Percentiles rank a stretch among this genome's conserved stretches.
These are phyloP conservation scores for Aepyceros melampus DNA, from an alignment of 2,113 vertebrate genomes.

Conservation along the genomic window DNA sequence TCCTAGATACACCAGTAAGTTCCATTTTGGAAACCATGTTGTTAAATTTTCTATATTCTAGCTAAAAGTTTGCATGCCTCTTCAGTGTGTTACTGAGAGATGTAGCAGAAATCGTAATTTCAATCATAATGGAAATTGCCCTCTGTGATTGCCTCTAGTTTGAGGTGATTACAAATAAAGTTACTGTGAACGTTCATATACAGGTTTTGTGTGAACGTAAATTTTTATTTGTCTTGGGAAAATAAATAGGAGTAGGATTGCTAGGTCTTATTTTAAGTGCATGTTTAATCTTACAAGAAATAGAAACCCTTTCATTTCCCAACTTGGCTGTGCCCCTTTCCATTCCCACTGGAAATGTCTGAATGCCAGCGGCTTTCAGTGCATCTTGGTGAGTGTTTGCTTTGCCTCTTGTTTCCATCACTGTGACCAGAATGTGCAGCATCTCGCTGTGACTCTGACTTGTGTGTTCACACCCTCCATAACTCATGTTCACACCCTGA, in stretches of 20 bases:
- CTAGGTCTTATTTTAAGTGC: background rate
- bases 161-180: background rate
- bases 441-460: background rate
- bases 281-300: background rate
- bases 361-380: background rate
- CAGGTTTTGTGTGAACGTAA: background rate
- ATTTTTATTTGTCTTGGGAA: slow-evolving; percentile 5
- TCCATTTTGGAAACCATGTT: background rate
- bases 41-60: background rate
- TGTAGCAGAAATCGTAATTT: background rate
- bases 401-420: background rate
- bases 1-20: background rate
- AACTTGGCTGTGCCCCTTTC: background rate
- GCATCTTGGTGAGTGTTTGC: background rate
- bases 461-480: background rate
- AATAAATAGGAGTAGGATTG: background rate
- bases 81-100: background rate
- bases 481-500: background rate
- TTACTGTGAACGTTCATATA: background rate
- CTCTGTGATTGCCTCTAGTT: background rate
- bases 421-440: background rate
- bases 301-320: background rate
- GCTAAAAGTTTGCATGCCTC: background rate
- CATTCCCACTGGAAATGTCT: background rate
- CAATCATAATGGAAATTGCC: background rate